Base-by-base conservation (phyloP, 92 coral and sea anemone genomes). In the Palythoa heliodiscus region DNA sequence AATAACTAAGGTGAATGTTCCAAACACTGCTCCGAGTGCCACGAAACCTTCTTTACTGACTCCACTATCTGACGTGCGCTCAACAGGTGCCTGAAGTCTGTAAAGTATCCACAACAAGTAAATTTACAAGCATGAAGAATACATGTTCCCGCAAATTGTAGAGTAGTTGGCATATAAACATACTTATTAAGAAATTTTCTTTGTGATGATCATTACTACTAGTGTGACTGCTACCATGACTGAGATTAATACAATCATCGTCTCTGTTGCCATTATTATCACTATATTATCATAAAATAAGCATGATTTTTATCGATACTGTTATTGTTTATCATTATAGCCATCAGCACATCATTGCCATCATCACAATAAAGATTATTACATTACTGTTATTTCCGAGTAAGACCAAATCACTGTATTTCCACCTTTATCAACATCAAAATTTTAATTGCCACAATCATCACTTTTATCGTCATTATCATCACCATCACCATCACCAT, bases 1-100 rank as follows among this genome's bases (percentile, higher is more conserved):
- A 87, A 96, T 77, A 16, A 88, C 95, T 53, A 93, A 71, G 2
- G 98, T 93, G 83, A 96, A 90, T n/a, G 93, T 86, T 11, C 95
- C 99, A 73, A 96, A 96, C 43, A 96, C 94, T 23, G 93, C 97
- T n/a, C 99, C 98, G 73, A 96, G 91, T 23, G 99, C 99, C 48
- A 94, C 92, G 75, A 96, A 87, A 88, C 98, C 97, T 40, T 91
- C 86, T 61, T 87, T 83, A 71, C 88, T 87, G 52, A 93, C 92
- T 52, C 90, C 69, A 47, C 88, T 35, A 57, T 83, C 86, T 76
- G 86, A 76, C 52, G 75, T 81, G n/a, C 89, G 88, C 50, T 88
- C 86, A 1, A 91, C 86, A 22, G 94, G 50, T 8, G 85, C 48
- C 15, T 85, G 75, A 11, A 82, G 82, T 57, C 96, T 93, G 92